A percentile compares a stretch with the other conserved stretches of the same genome.
phyloP scores from a whole-genome alignment of 2,113 vertebrate species.

The Scopus umbretta region DNA sequence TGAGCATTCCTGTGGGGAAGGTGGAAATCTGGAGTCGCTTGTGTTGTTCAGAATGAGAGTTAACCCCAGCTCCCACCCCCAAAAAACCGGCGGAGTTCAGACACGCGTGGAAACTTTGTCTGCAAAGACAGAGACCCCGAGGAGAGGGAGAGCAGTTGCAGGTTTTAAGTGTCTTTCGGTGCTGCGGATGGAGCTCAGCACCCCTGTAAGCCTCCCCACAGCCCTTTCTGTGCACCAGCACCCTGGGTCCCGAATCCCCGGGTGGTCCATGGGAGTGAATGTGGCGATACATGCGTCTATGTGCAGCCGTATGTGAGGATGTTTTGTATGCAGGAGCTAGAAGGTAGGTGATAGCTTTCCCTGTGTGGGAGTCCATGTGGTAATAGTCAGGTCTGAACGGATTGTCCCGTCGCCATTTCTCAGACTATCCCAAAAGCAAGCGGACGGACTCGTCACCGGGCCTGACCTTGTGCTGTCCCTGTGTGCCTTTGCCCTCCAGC shows the following conservation, averaged over 20 bases:
- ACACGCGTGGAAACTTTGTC: background rate
- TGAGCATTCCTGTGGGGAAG: background rate
- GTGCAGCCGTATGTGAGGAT: fast-evolving
- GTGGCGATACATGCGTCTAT: fast-evolving
- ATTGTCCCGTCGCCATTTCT: background rate
- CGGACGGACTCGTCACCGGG: fast-evolving
- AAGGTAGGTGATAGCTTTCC: background rate
- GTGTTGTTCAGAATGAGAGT: background rate
- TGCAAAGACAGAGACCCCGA: background rate
- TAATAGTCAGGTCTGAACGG: no score
- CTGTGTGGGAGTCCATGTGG: fast-evolving
- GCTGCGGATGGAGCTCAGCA: background rate
- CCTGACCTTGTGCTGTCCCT: background rate
- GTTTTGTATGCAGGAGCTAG: background rate
- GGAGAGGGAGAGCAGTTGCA: background rate
- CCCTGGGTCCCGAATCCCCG: background rate
- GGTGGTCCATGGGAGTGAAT: background rate
- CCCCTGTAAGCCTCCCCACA: background rate
- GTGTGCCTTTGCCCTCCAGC: slow-evolving; percentile 61
- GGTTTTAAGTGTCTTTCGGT: background rate
- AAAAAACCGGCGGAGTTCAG: background rate
- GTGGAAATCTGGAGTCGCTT: background rate
- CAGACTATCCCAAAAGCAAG: background rate
- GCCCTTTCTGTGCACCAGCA: background rate
- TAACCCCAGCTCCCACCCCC: background rate